Evolutionary conservation across 2,113 vertebrate species (phyloP), one percentile per base, ranked within the genome.

Genomic region (Corapipo altera): DNA sequence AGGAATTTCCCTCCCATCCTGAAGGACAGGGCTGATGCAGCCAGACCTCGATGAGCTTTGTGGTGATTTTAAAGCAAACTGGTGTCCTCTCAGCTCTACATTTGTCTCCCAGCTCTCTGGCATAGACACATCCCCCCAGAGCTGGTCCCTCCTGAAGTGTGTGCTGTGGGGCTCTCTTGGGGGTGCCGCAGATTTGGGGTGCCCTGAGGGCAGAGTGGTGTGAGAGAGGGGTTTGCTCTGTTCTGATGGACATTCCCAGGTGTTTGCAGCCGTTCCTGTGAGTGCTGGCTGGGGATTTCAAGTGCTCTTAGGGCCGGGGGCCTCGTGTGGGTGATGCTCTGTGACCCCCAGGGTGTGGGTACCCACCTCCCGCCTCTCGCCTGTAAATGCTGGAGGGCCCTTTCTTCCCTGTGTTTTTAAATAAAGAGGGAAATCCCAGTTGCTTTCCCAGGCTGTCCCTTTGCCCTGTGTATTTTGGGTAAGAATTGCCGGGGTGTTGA

Each of bases 51-150:
- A 0, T 18, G 78, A 65, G 44, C 62, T 91, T 27, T 61, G 85
- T 15, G 19, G 43, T 8, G 10, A 3, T 69, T 83, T 59, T 28
- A 15, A 44, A 80, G 51, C 46, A 20, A 19, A 11, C 13, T 21
- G 57, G 8, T 51, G 9, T 35, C 62, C 43, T 22, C 28, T 48
- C 20, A 27, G 14, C 82, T 8, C 49, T 23, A 37, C 0, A 0
- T 15, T 17, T 3, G 2, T 30, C 32, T 12, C 58, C 26, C 3
- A 5, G 61, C 61, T 32, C 21, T 51, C 32, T 13, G 9, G 3
- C 0, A 1, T 23, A 49, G 22, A n/a, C 6, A 1, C 21, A 2
- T 12, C 4, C 12, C 54, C 39, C 17, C 0, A 0, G 9, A 16
- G 72, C 75, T 21, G 83, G 71, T 92, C 85, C 52, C 19, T 23